Conservation (phyloP, 2,888 invertebrate species). For the Phania funesta region DNA sequence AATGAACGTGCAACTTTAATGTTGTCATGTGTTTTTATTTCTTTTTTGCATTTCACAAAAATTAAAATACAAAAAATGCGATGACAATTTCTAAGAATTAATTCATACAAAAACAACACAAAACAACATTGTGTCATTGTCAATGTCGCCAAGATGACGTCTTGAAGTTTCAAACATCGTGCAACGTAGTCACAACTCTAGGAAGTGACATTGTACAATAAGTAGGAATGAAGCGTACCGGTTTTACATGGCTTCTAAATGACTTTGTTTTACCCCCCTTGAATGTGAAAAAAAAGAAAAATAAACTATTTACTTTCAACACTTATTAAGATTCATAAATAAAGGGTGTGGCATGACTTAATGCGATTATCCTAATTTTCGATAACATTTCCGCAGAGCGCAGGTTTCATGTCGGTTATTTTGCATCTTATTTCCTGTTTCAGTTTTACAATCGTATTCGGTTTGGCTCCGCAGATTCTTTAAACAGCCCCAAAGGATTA, state of each 20-base stretch:
- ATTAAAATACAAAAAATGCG: conserved; percentile 4
- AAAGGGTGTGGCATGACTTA: too few relatives aligned
- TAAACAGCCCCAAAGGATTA: too few relatives aligned
- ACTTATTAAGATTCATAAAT: too few relatives aligned
- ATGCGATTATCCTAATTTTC: too few relatives aligned
- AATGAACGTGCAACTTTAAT: conserved; percentile 30
- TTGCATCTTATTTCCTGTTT: too few relatives aligned
- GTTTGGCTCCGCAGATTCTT: too few relatives aligned
- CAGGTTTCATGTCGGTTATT: too few relatives aligned
- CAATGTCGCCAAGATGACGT: conserved; percentile 60
- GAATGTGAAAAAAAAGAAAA: not conserved
- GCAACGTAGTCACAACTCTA: conserved; percentile 26
- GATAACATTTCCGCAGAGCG: too few relatives aligned
- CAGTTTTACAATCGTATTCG: too few relatives aligned
- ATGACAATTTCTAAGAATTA: conserved; percentile 54
- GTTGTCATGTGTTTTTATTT: conserved; percentile 27
- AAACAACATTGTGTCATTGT: conserved; percentile 60
- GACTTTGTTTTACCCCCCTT: not conserved
- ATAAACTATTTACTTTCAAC: not conserved
- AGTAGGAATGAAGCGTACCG: not conserved
- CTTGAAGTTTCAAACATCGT: conserved; percentile 39
- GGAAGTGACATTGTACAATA: conserved; percentile 42
- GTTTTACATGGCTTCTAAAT: not conserved
- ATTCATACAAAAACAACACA: conserved; percentile 20
- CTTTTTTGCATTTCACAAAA: conserved; percentile 29